phyloP scores from a whole-genome alignment of 53 echinoderm and acorn worm species.

The Paelopatides confundens region DNA sequence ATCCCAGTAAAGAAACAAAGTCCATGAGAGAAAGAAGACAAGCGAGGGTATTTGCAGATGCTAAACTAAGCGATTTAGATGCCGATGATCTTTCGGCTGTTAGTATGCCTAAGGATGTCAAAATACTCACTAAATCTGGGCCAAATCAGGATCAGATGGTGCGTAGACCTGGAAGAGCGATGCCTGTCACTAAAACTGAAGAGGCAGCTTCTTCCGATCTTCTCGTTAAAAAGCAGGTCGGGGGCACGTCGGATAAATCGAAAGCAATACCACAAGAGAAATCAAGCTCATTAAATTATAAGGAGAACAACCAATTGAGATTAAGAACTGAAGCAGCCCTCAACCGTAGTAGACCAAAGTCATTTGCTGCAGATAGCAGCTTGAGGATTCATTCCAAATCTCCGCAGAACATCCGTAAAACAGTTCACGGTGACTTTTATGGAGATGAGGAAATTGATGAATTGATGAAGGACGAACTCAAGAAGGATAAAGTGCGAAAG shows the following conservation, averaged over 20 bases:
- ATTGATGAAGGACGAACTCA: slow-evolving; percentile 79
- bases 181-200: slow-evolving; percentile 17
- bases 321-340: slow-evolving; percentile 42
- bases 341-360: slow-evolving; percentile 41
- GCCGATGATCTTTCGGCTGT: slow-evolving; percentile 17
- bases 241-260: neutral
- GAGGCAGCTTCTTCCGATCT: neutral
- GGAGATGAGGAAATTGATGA: slow-evolving; percentile 94
- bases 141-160: neutral
- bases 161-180: slow-evolving; percentile 35
- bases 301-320: slow-evolving; percentile 50
- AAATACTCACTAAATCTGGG: slow-evolving; percentile 19
- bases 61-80: slow-evolving; percentile 41
- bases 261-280: slow-evolving; percentile 14
- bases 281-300: slow-evolving; percentile 57
- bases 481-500: slow-evolving; percentile 62
- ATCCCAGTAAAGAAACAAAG: slow-evolving; percentile 70
- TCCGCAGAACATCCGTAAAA: slow-evolving; percentile 28
- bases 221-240: neutral
- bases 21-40: slow-evolving; percentile 75
- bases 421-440: slow-evolving; percentile 78
- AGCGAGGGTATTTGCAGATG: slow-evolving; percentile 71
- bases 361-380: slow-evolving; percentile 19
- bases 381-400: slow-evolving; percentile 12
- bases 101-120: slow-evolving; percentile 42